Evolutionary conservation across 2,113 vertebrate species (phyloP), one percentile per base, ranked within the genome.

Genomic region (Crotalus horridus): DNA sequence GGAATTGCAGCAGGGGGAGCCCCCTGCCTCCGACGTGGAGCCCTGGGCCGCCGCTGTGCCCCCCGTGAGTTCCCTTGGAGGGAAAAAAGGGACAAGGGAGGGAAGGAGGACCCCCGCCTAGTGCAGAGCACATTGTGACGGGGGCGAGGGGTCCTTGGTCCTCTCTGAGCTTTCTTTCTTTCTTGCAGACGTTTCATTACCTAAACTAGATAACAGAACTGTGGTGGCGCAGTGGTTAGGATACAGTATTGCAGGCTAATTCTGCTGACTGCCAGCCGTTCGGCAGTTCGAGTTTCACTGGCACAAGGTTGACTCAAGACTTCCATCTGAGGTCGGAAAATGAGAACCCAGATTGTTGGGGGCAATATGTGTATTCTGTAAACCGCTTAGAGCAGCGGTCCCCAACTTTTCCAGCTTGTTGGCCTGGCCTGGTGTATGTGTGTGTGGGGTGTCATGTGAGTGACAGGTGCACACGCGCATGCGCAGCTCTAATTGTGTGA

Each of bases 31-130:
- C 0, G 98, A 98, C 89, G 95, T 97, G 0, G 99, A 99, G 91
- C 97, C 98, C 69, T 99, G 99, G 98, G 98, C 98, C 0, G 98
- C 98, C 5, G 95, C 98, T 0, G 98, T 99, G 5, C 98, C 99
- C 15, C 98, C 98, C 13, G 99, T 99, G 95, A 98, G 98, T 97
- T 48, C 26, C 5, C 54, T 87, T 48, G 54, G n/a, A 12, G 51
- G 23, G 4, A 69, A 6, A 51, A 4, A 21, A 17, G 5, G 3
- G 24, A 51, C 2, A 0, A 1, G 12, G 15, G 3, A 6, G 10
- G 29, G 90, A 1, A 0, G 13, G n/a, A 59, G 89, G 24, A 46
- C 13, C 23, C 29, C 17, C 17, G 1, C 13, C 29, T 8, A 53
- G 87, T 7, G 15, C 6, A 15, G 48, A 29, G 2, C 24, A 29